A percentile compares a stretch with the other conserved stretches of the same genome.
Evolutionary conservation across 1,140 invertebrate genomes (phyloP).

Genomic region (Dysdera silvatica): DNA sequence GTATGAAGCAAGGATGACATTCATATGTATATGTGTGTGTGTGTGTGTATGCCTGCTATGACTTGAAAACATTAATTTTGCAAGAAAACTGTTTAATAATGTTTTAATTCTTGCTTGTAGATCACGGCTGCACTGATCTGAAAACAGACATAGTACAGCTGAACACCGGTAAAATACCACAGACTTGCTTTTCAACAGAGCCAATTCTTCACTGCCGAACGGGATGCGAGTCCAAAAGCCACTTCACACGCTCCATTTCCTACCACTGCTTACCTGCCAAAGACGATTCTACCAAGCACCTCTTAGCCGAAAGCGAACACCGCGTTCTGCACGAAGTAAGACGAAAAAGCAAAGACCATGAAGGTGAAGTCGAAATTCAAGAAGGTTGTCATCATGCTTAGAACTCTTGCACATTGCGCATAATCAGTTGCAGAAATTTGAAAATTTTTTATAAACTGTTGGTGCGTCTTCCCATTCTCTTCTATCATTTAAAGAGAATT

Average conservation of each 20-base stretch:
- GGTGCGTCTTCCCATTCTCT: too few species aligned
- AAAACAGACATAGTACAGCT: not conserved
- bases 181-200: constrained; percentile 18
- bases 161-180: not conserved
- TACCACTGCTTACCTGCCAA: constrained; percentile 23
- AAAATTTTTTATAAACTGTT: too few species aligned
- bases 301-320: not conserved
- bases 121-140: constrained; percentile 4
- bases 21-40: too few species aligned
- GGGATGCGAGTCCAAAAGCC: constrained; percentile 5
- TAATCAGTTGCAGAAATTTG: too few species aligned
- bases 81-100: too few species aligned
- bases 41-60: too few species aligned
- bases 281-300: constrained; percentile 11
- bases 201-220: constrained; percentile 8
- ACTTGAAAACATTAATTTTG: too few species aligned
- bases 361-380: constrained; percentile 10
- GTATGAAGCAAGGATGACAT: not conserved
- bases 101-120: not conserved
- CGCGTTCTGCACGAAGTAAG: constrained; percentile 19
- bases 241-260: not conserved
- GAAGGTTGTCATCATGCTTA: constrained; percentile 12
- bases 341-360: constrained; percentile 20
- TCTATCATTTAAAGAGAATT: too few species aligned
- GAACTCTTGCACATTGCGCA: too few species aligned